Base-by-base conservation (phyloP, 1,140 invertebrate species). In the Lordiphosa stackelbergi region DNA sequence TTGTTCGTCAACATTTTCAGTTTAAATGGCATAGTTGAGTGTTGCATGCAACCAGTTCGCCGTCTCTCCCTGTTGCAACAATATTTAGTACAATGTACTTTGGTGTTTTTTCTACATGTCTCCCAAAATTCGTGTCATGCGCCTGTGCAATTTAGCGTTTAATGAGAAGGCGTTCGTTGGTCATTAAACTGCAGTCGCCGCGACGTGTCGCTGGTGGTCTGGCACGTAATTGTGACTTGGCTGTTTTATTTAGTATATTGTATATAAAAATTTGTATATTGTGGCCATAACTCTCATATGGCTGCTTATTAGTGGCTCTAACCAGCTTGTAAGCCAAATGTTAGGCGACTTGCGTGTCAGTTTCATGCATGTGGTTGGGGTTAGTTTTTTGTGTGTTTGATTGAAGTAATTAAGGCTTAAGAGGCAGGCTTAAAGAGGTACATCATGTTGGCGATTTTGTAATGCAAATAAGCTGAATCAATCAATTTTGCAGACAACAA, bases 81-180 rank as follows among this genome's bases (percentile, higher is more conserved):
- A 79, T 81, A 68, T 73, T 79, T 74, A 68, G 75, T 68, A 46
- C 52, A 61, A 61, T 79, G 45, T 59, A 40, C 24, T 45, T 66
- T 56, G 48, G 40, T 24, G 37, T 53, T 56, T 69, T 69, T 69
- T 52, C 12, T 60, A 49, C 28, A 49, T 46, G 48, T 65, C 58
- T 75, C 53, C 56, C 53, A 43, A 64, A 72, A 72, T 83, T 77
- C 72, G 64, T 77, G 75, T 81, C 77, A 83, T 83, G 77, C 53
- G 72, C 68, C 72, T 71, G 68, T 65, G 77, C 63, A 81, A 81
- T 81, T 81, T 81, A 83, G 64, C 77, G 77, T 83, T 83, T 81
- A 83, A 81, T 83, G 77, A 83, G 77, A 81, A 83, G 75, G 75
- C 75, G 75, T 75, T 81, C 65, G 75, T 70, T 69, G 77, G 77